phyloP scores from a whole-genome alignment of 2,113 vertebrate species.

The Gallinago jamesoni region DNA sequence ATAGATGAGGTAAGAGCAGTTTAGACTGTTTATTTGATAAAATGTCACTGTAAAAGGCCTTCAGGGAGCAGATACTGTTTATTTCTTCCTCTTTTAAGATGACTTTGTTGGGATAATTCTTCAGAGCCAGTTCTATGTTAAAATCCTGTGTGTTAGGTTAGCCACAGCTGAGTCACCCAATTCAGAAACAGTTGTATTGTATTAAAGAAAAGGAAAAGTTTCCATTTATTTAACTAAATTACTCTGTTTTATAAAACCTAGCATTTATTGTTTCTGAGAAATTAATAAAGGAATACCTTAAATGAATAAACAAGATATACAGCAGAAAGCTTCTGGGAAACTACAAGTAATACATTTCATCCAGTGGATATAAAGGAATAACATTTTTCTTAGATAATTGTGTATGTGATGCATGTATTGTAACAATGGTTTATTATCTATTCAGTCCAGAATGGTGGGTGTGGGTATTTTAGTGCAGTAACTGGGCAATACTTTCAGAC shows the following conservation, averaged over 20 bases:
- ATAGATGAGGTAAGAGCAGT: slow-evolving; percentile 89
- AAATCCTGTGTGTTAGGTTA: not conserved
- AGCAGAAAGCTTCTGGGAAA: not conserved
- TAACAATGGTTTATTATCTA: slow-evolving; percentile 40
- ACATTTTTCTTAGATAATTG: not conserved
- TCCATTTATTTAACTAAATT: not conserved
- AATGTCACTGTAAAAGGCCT: not conserved
- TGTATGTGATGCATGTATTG: not conserved
- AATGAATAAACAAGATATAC: not conserved
- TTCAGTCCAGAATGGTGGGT: not conserved
- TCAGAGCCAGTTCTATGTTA: not conserved
- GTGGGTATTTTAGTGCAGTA: slow-evolving; percentile 2
- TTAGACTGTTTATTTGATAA: not conserved
- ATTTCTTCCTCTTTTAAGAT: not conserved
- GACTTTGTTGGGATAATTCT: not conserved
- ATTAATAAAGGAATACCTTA: not conserved
- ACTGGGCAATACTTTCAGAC: slow-evolving; percentile 37
- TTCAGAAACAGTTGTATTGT: not conserved
- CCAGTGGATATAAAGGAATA: not conserved
- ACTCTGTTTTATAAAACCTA: not conserved
- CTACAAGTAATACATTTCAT: not conserved
- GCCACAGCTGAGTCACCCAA: not conserved
- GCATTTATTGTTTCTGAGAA: not conserved
- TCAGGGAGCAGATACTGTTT: not conserved
- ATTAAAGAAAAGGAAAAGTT: not conserved